Base-by-base conservation (phyloP, 2,888 invertebrate species). In the Cremastobaeus sp. region DNA sequence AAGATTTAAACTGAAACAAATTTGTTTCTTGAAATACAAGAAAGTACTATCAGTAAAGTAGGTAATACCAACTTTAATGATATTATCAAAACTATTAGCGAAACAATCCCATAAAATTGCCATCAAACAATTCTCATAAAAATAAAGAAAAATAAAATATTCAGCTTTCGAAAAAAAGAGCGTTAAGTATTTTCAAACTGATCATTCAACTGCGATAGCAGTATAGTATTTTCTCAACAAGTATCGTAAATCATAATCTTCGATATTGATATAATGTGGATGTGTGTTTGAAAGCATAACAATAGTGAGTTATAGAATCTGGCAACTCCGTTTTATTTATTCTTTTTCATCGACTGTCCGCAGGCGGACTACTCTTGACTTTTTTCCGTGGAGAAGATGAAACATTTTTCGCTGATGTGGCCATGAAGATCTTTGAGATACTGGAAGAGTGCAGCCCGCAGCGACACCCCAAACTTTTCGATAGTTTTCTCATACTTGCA, bases 401-500 rank as follows among this genome's bases (percentile, higher is more conserved):
- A 70, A 60, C 43, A 52, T 74, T 70, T 70, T 48, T 25, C 20
- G 60, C 59, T 72, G 75, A 75, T 72, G 71, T 68, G 68, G 69
- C 76, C 66, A 55, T 65, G 47, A 65, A 69, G 69, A 72, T 76
- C 76, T 69, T 65, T 76, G 55, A 69, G 71, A 71, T 66, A 74
- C 57, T 28, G 35, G 72, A 72, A 76, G 69, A 69, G 76, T 69
- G 72, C 72, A 69, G 71, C 75, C 75, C 75, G 75, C 71, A 76
- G 75, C 71, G 68, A 71, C 70, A 71, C 71, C 68, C 71, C 54
- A 64, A 76, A 72, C 71, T 76, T 76, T 72, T 60, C 75, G 52
- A 76, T 76, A 76, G 71, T 76, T 76, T 76, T 71, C 75, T 72
- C 75, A 59, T 72, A 64, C 75, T 71, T 72, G 57, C 69, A 62